Evolutionary conservation across 2,113 vertebrate genomes (phyloP), one percentile per base, ranked within the genome.

Genomic region (Sturnira hondurensis): DNA sequence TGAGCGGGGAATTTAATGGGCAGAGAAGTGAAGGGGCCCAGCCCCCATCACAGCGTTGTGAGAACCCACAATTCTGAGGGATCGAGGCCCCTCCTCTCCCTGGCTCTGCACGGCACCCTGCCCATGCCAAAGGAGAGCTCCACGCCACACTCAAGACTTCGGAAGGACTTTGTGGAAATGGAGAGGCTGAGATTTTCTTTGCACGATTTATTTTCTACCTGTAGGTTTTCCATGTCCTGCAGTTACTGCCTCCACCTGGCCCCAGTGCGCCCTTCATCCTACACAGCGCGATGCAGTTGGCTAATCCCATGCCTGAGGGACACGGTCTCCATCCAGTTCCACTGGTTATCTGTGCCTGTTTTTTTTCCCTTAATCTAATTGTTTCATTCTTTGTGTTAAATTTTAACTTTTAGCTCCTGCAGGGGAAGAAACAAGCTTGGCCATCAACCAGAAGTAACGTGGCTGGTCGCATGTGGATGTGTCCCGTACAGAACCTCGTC

Each of bases 221-320:
- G 63, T 56, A 31, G 8, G 13, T 28, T 58, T 50, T 52, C 9
- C 33, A 11, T 45, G 50, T 45, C 6, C 65, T 38, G 10, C 12
- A n/a, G 7, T 8, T 50, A 41, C 2, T 36, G 22, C 54, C 28
- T 43, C 2, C 22, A 58, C 11, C 16, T n/a, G n/a, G 50, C 50
- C 12, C 50, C 15, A n/a, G 12, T 84, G 3, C 24, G n/a, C 70
- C 52, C 12, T 47, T 43, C 24, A 74, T 47, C 71, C 54, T 76
- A 45, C 1, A n/a, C 0, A 41, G 33, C 16, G 16, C 5, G 19
- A n/a, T 43, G 43, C 0, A 2, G 7, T 58, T 19, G 33, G 12
- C n/a, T 63, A 26, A n/a, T 28, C 31, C 0, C 45, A 54, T 56
- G 54, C 36, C 26, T 52, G 50, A 61, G 20, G 14, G 2, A 89